Conservation (phyloP, 2,113 vertebrate species). For the Bubo blakistoni region DNA sequence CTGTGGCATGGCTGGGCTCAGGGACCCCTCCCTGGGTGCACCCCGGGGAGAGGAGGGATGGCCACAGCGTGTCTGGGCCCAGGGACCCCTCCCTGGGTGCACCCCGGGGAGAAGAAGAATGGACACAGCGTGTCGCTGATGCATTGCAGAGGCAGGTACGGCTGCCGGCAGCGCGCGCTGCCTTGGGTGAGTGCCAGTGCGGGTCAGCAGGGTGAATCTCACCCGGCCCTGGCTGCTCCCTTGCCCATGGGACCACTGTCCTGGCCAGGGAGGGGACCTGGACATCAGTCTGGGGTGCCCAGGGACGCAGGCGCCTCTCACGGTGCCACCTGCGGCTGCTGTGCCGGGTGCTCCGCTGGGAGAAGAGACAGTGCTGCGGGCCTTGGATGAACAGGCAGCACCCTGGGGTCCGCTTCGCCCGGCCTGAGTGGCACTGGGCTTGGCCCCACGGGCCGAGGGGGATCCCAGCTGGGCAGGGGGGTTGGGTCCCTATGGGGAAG, state of each 20-base stretch:
- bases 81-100: too few relatives aligned
- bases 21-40: background rate
- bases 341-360: fast-evolving
- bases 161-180: background rate
- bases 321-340: fast-evolving
- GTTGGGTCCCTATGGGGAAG: background rate
- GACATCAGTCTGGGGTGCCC: too few relatives aligned
- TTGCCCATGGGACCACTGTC: background rate
- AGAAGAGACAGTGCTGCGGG: background rate
- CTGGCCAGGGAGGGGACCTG: background rate
- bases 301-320: fast-evolving
- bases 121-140: background rate
- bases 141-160: background rate
- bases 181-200: background rate
- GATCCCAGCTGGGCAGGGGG: background rate
- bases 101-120: background rate
- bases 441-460: fast-evolving
- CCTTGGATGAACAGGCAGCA: too few relatives aligned
- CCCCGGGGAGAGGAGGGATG: background rate
- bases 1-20: background rate
- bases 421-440: background rate
- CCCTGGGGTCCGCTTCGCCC: background rate
- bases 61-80: background rate
- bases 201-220: background rate
- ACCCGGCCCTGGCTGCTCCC: background rate